Conservation (phyloP, 2,113 vertebrate genomes). For the Cavia porcellus region DNA sequence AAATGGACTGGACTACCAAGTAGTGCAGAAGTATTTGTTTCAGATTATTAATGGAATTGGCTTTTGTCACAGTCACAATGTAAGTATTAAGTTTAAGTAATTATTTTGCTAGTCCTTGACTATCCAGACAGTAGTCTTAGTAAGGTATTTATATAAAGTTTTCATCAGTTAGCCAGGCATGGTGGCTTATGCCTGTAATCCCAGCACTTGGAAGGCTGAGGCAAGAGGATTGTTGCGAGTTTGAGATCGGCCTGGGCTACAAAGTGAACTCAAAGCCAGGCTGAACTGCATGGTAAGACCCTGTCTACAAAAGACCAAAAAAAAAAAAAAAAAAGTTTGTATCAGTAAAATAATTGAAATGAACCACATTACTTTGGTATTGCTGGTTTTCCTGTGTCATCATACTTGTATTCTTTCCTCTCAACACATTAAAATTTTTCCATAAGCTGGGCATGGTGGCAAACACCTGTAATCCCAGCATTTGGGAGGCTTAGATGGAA, state of each 20-base stretch:
- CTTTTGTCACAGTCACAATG: constrained; percentile 95
- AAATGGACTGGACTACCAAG: constrained; percentile 88
- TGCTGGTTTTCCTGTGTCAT: background rate
- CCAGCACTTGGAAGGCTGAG: no score
- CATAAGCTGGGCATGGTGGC: background rate
- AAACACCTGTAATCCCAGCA: background rate
- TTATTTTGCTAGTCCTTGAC: constrained; percentile 49
- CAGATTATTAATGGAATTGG: constrained; percentile 93
- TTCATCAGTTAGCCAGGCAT: background rate
- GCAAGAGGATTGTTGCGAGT: no score
- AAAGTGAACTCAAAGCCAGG: no score
- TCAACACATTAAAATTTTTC: background rate
- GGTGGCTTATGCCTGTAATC: no score
- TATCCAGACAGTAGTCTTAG: background rate
- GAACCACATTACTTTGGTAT: constrained; percentile 2
- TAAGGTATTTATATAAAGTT: constrained; percentile 19
- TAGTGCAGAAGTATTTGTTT: constrained; percentile 91
- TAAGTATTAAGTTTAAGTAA: constrained; percentile 85
- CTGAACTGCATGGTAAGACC: no score
- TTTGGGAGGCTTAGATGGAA: background rate
- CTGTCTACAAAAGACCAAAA: no score
- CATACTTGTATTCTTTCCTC: background rate
- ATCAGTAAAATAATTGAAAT: constrained; percentile 44
- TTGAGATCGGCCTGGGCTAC: no score
- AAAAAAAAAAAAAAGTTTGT: background rate